Evolutionary conservation across 2,888 invertebrate genomes (phyloP), one percentile per base, ranked within the genome.

Genomic region (Trichogramma dendrolimi): DNA sequence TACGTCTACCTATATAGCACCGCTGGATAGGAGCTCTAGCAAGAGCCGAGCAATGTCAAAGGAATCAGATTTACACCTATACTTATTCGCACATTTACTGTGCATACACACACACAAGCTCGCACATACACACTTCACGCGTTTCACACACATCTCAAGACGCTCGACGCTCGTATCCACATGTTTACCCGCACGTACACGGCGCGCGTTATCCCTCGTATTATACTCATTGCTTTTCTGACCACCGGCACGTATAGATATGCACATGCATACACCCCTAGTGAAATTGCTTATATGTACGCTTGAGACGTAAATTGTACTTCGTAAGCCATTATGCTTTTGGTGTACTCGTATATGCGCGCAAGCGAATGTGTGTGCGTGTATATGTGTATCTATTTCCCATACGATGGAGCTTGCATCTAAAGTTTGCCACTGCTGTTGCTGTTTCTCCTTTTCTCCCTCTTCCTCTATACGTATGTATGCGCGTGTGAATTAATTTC

Each of bases 1-100:
- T 48, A 56, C 62, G 50, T 48, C 51, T 56, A 47, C 60, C 61
- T 62, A 55, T 5, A 47, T 57, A 58, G 62, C 61, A 56, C 49
- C 54, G 55, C 54, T 46, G 55, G 52, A 51, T 6, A 52, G 40
- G 48, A 47, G 4, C 55, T 39, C 39, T 27, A 27, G 38, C 8
- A n/a, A 52, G 10, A 48, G 48, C 56, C 55, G 52, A 55, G 50
- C 46, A 62, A 27, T 27, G 27, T 27, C 27, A 27, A 40, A 14
- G 51, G 59, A 64, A 62, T 64, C 61, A 58, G 57, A 67, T 64
- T 64, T 64, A 62, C 60, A 58, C 62, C 55, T 61, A 48, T 38
- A 39, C 27, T 40, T 44, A 43, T 11, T 8, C 11, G 46, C 4
- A n/a, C n/a, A n/a, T 38, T 38, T 11, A 11, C 50, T 14, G 8